These are phyloP conservation scores for Pilophorus perplexus DNA, from an alignment of 2,888 invertebrate species.

Conservation along the genomic window DNA sequence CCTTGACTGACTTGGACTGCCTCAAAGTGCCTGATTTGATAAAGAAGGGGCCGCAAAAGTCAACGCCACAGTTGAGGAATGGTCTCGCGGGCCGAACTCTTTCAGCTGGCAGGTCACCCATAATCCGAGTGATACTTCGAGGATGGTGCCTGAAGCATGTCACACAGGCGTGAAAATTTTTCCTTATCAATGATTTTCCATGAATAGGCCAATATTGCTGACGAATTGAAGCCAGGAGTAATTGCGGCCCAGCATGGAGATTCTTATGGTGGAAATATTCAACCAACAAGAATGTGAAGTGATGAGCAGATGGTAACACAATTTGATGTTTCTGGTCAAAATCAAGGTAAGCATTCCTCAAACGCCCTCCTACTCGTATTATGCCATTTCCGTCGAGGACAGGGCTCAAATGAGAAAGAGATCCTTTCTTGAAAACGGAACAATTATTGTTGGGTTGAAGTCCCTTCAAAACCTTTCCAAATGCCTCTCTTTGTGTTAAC, in stretches of 20 bases:
- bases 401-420: conserved; percentile 46
- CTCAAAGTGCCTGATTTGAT: background rate
- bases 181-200: conserved; percentile 44
- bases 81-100: background rate
- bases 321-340: conserved; percentile 49
- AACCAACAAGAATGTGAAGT: conserved; percentile 1
- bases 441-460: background rate
- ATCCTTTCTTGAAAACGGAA: background rate
- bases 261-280: conserved; percentile 32
- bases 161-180: conserved; percentile 44
- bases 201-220: conserved; percentile 47
- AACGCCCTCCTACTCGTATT: conserved; percentile 30
- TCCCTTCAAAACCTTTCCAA: no score
- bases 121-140: background rate
- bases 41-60: conserved; percentile 20
- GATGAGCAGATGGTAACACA: conserved; percentile 47
- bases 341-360: conserved; percentile 46
- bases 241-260: conserved; percentile 46
- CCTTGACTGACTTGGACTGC: background rate
- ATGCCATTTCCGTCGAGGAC: conserved; percentile 50
- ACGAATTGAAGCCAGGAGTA: conserved; percentile 44
- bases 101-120: conserved; percentile 17
- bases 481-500: background rate
- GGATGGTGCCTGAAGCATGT: background rate
- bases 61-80: conserved; percentile 12